Base-by-base conservation (phyloP, 2,888 invertebrate species). In the Zaprionus obscuricornis region DNA sequence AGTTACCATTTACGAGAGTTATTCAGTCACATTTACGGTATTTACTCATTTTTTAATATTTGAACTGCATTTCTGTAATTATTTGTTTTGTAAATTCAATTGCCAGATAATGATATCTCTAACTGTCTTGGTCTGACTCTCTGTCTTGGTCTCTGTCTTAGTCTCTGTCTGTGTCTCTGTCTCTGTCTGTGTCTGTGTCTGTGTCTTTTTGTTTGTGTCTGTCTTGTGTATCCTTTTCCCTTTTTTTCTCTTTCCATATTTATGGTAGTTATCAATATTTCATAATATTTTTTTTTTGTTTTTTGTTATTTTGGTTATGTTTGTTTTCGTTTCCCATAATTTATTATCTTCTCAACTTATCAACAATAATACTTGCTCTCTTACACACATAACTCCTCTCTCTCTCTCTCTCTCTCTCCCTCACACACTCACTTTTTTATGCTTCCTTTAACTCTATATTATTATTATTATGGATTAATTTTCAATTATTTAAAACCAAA, bases 381-480 rank as follows among this genome's bases (percentile, higher is more conserved):
- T 43, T 20, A 18, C 11, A 22, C 45, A 33, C 56, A 37, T 65
- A 55, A 55, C 40, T 27, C 24, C 36, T 17, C 20, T 37, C 27
- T 50, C 16, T 20, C 17, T 39, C 3, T 13, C 2, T 33, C 13
- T 14, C 54, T 36, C 42, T 54, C 47, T 56, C 70, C 70, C n/a
- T n/a, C n/a, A n/a, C n/a, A n/a, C n/a, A n/a, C n/a, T n/a, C n/a
- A n/a, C n/a, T n/a, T n/a, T n/a, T n/a, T n/a, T n/a, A n/a, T n/a
- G n/a, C n/a, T n/a, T n/a, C n/a, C n/a, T n/a, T n/a, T n/a, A n/a
- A n/a, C n/a, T n/a, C n/a, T n/a, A n/a, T n/a, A n/a, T n/a, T n/a
- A n/a, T n/a, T 89, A 89, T 89, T 87, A 84, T 88, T 88, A 88
- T 86, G 87, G 88, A 89, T 89, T 89, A 88, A 83, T 84, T 87